Percentiles rank a stretch among this genome's conserved stretches.
Evolutionary conservation across 2,888 invertebrate genomes (phyloP).

Genomic region (Habrosyne pyritoides): DNA sequence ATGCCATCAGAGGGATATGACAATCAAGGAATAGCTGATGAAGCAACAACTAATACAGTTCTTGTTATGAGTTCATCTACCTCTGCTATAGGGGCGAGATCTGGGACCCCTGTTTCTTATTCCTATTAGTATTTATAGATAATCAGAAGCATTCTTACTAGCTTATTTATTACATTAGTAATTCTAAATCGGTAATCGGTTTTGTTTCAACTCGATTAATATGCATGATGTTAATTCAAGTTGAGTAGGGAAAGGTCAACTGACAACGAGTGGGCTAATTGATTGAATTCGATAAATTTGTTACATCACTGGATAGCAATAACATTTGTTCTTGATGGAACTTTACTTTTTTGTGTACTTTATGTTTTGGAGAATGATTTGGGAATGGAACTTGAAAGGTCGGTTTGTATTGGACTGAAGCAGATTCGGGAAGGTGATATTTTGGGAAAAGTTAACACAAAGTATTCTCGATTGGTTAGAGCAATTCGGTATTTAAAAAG

Average conservation of each 20-base stretch:
- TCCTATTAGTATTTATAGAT: not conserved
- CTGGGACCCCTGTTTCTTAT: not conserved
- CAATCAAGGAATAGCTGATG: not conserved
- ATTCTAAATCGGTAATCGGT: conserved; percentile 8
- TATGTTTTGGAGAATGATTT: not conserved
- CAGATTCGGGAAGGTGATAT: conserved; percentile 14
- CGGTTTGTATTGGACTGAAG: not conserved
- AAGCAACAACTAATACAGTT: not conserved
- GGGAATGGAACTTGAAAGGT: not conserved
- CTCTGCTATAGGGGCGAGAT: not conserved
- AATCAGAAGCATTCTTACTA: not conserved
- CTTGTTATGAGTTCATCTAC: conserved; percentile 1
- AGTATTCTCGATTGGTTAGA: not conserved
- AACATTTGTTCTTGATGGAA: conserved; percentile 3
- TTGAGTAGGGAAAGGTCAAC: conserved; percentile 24
- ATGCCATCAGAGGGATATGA: not conserved
- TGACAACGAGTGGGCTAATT: conserved; percentile 22
- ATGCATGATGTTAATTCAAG: conserved; percentile 21
- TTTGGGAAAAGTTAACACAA: not conserved
- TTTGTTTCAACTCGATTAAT: conserved; percentile 29
- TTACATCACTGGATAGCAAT: not conserved
- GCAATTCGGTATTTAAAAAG: too few relatives aligned
- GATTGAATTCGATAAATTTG: conserved; percentile 8
- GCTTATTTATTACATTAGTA: not conserved
- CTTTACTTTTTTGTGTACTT: not conserved